These are phyloP conservation scores for Triplophysa tibetana DNA, from an alignment of 2,113 vertebrate genomes.

Conservation along the genomic window DNA sequence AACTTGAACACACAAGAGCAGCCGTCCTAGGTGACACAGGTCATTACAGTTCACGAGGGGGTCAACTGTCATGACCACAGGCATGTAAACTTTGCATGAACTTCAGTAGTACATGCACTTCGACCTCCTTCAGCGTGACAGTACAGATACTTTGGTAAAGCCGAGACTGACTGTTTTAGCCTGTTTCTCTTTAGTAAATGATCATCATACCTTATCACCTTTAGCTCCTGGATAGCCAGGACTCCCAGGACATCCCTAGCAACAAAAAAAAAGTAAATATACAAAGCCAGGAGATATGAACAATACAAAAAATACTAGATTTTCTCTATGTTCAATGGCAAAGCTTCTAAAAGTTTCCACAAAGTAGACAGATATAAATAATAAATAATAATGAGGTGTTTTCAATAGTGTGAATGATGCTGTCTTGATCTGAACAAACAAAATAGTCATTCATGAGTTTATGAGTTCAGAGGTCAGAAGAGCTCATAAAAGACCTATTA, in stretches of 20 bases:
- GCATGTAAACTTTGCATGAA: slow-evolving; percentile 34
- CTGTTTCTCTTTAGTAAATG: slow-evolving; percentile 12
- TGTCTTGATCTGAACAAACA: not conserved
- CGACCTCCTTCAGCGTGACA: slow-evolving; percentile 38
- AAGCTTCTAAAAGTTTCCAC: too few relatives aligned
- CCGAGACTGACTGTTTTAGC: not conserved
- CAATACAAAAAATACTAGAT: not conserved
- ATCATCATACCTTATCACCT: slow-evolving; percentile 79
- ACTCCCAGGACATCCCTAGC: slow-evolving; percentile 80
- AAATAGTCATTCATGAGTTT: not conserved
- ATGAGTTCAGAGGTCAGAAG: slow-evolving; percentile 24
- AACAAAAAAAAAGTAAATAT: not conserved
- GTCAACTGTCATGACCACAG: slow-evolving; percentile 31
- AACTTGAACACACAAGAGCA: slow-evolving; percentile 19
- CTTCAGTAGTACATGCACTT: slow-evolving; percentile 29
- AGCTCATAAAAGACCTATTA: slow-evolving; percentile 9
- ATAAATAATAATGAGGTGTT: not conserved
- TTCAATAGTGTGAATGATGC: not conserved
- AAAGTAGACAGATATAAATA: too few relatives aligned
- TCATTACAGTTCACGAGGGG: not conserved
- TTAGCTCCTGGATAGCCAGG: slow-evolving; percentile 79
- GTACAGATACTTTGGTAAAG: not conserved
- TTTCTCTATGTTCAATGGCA: not conserved
- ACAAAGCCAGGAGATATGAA: not conserved
- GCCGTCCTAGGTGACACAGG: slow-evolving; percentile 7